Conservation (phyloP, 2,888 invertebrate genomes). For the Odontothrips loti region DNA sequence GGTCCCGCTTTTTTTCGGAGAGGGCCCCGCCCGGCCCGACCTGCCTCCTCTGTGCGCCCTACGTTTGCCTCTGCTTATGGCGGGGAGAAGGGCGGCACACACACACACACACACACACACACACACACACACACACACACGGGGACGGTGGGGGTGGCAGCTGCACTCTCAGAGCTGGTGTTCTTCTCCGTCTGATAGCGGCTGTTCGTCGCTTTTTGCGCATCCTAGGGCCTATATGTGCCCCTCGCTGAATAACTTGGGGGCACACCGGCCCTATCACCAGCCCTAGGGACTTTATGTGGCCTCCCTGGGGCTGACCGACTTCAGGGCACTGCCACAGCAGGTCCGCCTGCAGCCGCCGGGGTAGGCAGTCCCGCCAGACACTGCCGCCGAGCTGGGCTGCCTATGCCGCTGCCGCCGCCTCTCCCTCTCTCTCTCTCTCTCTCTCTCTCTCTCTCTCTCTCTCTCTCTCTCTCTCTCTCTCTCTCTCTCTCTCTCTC, state of each 20-base stretch:
- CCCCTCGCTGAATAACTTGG: too few relatives aligned
- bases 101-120: constrained; percentile 1
- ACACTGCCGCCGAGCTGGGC: background rate
- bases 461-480: background rate
- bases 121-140: background rate
- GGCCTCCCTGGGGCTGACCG: too few relatives aligned
- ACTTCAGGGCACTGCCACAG: too few relatives aligned
- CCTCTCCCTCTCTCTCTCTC: too few relatives aligned
- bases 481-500: background rate
- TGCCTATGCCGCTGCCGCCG: background rate
- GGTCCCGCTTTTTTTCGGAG: background rate
- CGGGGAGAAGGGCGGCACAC: background rate
- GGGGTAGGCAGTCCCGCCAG: too few relatives aligned
- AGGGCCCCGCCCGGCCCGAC: background rate
- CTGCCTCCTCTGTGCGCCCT: background rate
- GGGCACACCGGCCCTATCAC: too few relatives aligned
- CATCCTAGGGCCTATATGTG: too few relatives aligned
- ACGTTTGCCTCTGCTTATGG: background rate
- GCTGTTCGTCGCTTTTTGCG: background rate
- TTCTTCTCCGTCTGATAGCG: background rate
- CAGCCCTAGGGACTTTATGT: too few relatives aligned
- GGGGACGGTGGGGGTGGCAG: background rate
- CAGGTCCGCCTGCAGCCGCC: too few relatives aligned
- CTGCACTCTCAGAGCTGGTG: background rate
- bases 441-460: too few relatives aligned